Percentiles rank a stretch among this genome's conserved stretches.
phyloP scores from a whole-genome alignment of 2,888 invertebrate species.

The Heliconius sara region DNA sequence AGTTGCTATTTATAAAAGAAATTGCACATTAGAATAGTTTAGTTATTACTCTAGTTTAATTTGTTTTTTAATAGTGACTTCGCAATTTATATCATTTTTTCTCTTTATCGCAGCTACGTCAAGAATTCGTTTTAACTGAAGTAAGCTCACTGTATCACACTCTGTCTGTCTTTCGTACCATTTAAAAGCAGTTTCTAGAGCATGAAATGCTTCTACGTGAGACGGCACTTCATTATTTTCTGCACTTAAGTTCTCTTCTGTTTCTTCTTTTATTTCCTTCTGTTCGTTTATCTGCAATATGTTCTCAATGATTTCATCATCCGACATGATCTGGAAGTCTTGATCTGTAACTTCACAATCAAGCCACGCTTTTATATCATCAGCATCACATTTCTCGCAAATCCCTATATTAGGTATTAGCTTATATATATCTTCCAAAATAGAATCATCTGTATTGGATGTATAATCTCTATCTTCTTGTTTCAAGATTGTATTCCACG shows the following conservation, averaged over 20 bases:
- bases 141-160: conserved; percentile 45
- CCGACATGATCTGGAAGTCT: background rate
- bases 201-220: conserved; percentile 47
- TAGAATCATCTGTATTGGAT: conserved; percentile 43
- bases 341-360: conserved; percentile 4
- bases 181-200: conserved; percentile 47
- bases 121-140: conserved; percentile 46
- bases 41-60: background rate
- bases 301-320: background rate
- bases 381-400: conserved; percentile 3
- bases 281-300: background rate
- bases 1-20: background rate
- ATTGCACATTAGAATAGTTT: background rate
- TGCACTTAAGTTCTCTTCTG: conserved; percentile 42
- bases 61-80: conserved; percentile 31
- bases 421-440: conserved; percentile 45
- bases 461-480: conserved; percentile 37
- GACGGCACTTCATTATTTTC: conserved; percentile 46
- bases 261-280: conserved; percentile 5
- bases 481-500: conserved; percentile 45
- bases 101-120: conserved; percentile 39
- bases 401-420: conserved; percentile 28
- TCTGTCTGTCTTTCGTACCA: conserved; percentile 49
- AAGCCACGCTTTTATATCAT: conserved; percentile 13
- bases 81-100: conserved; percentile 15